phyloP scores from a whole-genome alignment of 2,888 invertebrate species.

The Phragmatobia fuliginosa region DNA sequence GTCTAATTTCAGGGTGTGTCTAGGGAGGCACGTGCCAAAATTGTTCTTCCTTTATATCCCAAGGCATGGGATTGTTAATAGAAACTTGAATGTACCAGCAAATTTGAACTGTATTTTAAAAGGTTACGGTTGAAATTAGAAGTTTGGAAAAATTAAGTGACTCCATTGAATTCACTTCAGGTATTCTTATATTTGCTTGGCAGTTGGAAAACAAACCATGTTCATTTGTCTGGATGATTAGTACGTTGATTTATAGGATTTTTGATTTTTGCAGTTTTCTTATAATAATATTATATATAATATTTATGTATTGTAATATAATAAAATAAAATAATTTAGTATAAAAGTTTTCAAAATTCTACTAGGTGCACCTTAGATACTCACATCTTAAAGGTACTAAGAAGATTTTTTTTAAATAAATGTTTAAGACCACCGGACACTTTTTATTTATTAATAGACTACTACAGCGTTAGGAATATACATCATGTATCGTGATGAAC shows the following conservation, averaged over 20 bases:
- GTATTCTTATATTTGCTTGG: constrained; percentile 41
- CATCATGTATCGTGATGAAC: too few relatives aligned
- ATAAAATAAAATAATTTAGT: too few relatives aligned
- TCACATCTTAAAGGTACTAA: too few relatives aligned
- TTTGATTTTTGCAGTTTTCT: constrained; percentile 10
- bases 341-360: too few relatives aligned
- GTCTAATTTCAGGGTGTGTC: constrained; percentile 24
- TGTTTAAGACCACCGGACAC: too few relatives aligned
- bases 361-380: too few relatives aligned
- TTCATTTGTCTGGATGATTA: constrained; percentile 34
- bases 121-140: background rate
- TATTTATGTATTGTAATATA: too few relatives aligned
- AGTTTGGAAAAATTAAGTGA: constrained; percentile 8
- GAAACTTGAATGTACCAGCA: background rate
- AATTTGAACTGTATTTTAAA: background rate
- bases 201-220: constrained; percentile 30
- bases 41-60: constrained; percentile 38
- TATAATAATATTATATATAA: too few relatives aligned
- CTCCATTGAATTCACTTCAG: constrained; percentile 38
- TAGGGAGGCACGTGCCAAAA: constrained; percentile 17
- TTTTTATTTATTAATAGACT: too few relatives aligned
- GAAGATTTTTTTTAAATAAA: too few relatives aligned
- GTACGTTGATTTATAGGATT: constrained; percentile 35
- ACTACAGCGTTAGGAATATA: too few relatives aligned
- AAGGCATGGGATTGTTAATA: constrained; percentile 26